phyloP scores from a whole-genome alignment of 2,797 vertebrate genomes.

The Aphelocoma californica region DNA sequence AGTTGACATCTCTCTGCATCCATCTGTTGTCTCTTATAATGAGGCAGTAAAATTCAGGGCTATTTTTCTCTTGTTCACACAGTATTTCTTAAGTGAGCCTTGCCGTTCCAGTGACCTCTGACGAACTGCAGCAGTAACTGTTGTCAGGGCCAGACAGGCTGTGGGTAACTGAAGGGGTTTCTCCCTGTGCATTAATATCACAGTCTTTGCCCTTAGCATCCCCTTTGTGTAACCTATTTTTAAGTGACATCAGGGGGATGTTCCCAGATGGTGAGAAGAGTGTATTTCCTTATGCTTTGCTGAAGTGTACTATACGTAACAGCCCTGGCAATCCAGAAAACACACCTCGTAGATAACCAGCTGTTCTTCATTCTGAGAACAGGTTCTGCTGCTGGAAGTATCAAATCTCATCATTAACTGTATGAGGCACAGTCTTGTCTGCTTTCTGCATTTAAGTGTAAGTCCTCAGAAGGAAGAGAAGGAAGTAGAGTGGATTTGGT shows the following conservation, averaged over 20 bases:
- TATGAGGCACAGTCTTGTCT: background rate
- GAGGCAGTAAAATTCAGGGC: slow-evolving; percentile 12
- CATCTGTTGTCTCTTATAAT: slow-evolving; percentile 24
- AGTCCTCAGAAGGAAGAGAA: background rate
- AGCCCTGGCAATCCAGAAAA: background rate
- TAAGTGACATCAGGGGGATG: background rate
- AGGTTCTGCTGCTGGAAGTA: background rate
- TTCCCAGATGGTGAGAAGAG: background rate
- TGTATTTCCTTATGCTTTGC: background rate
- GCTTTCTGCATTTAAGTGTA: background rate
- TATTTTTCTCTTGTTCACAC: background rate
- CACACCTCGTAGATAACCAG: background rate
- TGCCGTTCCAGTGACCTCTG: background rate
- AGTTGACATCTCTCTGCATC: background rate
- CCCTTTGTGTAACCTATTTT: background rate
- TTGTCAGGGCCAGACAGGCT: background rate
- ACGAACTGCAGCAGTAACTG: background rate
- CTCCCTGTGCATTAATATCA: background rate
- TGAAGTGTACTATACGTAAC: background rate
- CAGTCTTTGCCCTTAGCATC: background rate
- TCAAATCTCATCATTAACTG: background rate
- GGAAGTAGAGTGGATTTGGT: background rate
- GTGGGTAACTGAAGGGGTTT: background rate
- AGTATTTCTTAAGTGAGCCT: background rate
- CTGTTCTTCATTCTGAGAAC: background rate